Conservation (phyloP, 2,113 vertebrate genomes). For the Pachycephala philippinensis region DNA sequence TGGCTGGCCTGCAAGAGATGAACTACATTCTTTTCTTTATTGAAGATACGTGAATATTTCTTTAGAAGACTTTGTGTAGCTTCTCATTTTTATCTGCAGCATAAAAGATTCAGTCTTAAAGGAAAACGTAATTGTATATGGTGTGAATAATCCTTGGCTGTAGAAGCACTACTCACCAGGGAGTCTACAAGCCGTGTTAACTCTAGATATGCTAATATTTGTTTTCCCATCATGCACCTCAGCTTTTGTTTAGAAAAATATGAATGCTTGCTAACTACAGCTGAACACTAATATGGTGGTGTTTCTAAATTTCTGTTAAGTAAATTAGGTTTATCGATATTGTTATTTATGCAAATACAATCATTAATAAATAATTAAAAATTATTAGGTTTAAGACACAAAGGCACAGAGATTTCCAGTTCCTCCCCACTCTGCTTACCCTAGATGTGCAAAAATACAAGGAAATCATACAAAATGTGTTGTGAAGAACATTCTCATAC, state of each 20-base stretch:
- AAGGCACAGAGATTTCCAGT: background rate
- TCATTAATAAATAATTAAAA: background rate
- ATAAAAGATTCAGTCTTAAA: conserved; percentile 43
- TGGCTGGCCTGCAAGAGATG: background rate
- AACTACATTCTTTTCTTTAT: background rate
- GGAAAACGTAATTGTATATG: conserved; percentile 46
- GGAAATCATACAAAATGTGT: background rate
- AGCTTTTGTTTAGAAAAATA: conserved; percentile 29
- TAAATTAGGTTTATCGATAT: background rate
- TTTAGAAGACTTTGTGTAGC: background rate
- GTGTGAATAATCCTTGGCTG: conserved; percentile 45
- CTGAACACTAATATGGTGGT: background rate
- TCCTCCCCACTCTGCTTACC: background rate
- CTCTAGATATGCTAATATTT: conserved; percentile 58
- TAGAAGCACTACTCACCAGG: conserved; percentile 28
- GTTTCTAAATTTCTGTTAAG: background rate
- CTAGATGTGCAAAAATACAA: background rate
- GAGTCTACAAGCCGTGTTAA: conserved; percentile 29
- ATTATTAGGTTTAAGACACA: background rate
- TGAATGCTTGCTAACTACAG: background rate
- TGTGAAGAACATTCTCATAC: background rate
- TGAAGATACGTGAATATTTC: background rate
- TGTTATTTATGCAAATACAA: background rate
- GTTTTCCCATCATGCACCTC: conserved; percentile 19
- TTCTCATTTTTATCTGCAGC: conserved; percentile 35